Percentiles rank a stretch among this genome's conserved stretches.
Conservation (phyloP, 2,888 invertebrate genomes). For the Gibbula magus region DNA sequence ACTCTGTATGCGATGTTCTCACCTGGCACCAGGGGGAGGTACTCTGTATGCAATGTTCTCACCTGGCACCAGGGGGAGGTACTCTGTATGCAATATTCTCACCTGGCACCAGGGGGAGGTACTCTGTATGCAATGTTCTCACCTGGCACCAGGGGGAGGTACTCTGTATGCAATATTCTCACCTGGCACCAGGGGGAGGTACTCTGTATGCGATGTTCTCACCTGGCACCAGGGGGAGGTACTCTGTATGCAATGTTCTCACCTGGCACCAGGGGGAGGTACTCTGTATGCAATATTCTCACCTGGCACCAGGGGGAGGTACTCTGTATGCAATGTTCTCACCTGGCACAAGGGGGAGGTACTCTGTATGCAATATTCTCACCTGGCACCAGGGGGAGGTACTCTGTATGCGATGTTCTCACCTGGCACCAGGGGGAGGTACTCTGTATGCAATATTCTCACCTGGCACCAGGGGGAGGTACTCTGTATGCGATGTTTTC, state of each 20-base stretch:
- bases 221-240: constrained; percentile 61
- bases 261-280: constrained; percentile 61
- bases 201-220: constrained; percentile 55
- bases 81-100: constrained; percentile 56
- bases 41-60: constrained; percentile 55
- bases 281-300: constrained; percentile 56
- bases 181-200: constrained; percentile 61
- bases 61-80: constrained; percentile 61
- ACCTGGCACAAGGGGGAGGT: constrained; percentile 61
- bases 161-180: constrained; percentile 56
- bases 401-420: constrained; percentile 55
- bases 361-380: constrained; percentile 56
- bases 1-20: constrained; percentile 55
- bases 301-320: constrained; percentile 61
- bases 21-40: constrained; percentile 61
- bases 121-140: constrained; percentile 55
- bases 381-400: constrained; percentile 61
- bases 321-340: constrained; percentile 55
- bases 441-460: constrained; percentile 56
- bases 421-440: constrained; percentile 61
- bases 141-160: constrained; percentile 61
- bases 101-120: constrained; percentile 61
- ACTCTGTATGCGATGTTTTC: constrained; percentile 57
- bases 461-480: constrained; percentile 61
- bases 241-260: constrained; percentile 55